phyloP scores from a whole-genome alignment of 2,888 invertebrate genomes.

The Sinhomidia bicolor region DNA sequence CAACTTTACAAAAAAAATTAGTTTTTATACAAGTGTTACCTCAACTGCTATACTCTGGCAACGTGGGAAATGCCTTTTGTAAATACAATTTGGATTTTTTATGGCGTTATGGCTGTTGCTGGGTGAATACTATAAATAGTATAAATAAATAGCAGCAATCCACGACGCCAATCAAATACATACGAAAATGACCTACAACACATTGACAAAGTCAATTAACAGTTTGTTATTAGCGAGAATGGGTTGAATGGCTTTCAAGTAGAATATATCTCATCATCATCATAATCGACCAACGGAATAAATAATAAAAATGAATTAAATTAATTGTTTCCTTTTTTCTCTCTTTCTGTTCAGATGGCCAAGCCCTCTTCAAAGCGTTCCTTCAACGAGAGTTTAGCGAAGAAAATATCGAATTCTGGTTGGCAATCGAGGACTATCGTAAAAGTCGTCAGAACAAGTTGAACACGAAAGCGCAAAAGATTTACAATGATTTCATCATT shows the following conservation, averaged over 20 bases:
- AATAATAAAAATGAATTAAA: neutral
- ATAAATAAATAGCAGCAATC: no score
- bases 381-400: constrained; percentile 84
- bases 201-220: constrained; percentile 33
- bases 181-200: constrained; percentile 67
- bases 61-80: no score
- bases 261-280: neutral
- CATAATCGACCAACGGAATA: neutral
- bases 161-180: neutral
- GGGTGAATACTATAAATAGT: no score
- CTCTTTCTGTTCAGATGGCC: constrained; percentile 82
- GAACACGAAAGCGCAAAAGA: constrained; percentile 82
- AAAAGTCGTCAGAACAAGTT: constrained; percentile 81
- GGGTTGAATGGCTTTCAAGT: neutral
- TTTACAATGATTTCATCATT: constrained; percentile 84
- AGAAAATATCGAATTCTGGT: constrained; percentile 85
- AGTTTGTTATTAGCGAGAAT: neutral
- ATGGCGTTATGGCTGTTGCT: neutral
- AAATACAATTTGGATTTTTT: constrained; percentile 1
- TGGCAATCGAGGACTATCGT: constrained; percentile 84
- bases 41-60: no score
- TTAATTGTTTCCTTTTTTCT: neutral
- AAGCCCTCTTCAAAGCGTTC: constrained; percentile 84
- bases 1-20: no score
- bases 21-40: no score